Evolutionary conservation across 2,888 invertebrate genomes (phyloP).

Genomic region (Tetranychus piercei): DNA sequence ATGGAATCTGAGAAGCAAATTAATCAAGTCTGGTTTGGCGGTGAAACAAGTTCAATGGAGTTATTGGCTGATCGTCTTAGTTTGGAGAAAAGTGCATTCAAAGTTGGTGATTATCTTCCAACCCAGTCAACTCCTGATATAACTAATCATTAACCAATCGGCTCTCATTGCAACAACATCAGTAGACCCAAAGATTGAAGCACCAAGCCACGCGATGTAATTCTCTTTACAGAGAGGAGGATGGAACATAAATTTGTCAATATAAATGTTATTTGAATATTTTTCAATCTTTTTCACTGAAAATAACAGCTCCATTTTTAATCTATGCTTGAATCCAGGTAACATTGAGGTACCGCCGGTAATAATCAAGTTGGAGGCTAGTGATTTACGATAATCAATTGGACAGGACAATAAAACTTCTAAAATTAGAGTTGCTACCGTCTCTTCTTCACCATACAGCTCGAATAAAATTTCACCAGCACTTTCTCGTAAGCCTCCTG

Average conservation of each 20-base stretch:
- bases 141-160: too few relatives aligned
- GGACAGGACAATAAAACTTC: constrained; percentile 63
- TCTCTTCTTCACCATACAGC: constrained; percentile 58
- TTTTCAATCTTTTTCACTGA: constrained; percentile 43
- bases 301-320: constrained; percentile 53
- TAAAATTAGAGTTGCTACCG: constrained; percentile 63
- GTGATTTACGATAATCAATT: constrained; percentile 53
- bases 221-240: constrained; percentile 57
- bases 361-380: constrained; percentile 65
- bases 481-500: constrained; percentile 54
- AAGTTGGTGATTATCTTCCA: constrained; percentile 9
- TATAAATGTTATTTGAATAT: constrained; percentile 44
- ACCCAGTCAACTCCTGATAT: not conserved
- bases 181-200: constrained; percentile 56
- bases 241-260: constrained; percentile 59
- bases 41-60: constrained; percentile 50
- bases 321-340: constrained; percentile 59
- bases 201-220: constrained; percentile 69
- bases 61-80: constrained; percentile 31
- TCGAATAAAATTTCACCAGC: constrained; percentile 68
- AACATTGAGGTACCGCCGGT: constrained; percentile 69
- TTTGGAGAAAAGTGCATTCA: not conserved
- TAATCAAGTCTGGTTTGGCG: constrained; percentile 52
- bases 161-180: constrained; percentile 52
- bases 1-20: not conserved